These are phyloP conservation scores for Mustelus asterias DNA, from an alignment of 2,113 vertebrate species.

Conservation along the genomic window DNA sequence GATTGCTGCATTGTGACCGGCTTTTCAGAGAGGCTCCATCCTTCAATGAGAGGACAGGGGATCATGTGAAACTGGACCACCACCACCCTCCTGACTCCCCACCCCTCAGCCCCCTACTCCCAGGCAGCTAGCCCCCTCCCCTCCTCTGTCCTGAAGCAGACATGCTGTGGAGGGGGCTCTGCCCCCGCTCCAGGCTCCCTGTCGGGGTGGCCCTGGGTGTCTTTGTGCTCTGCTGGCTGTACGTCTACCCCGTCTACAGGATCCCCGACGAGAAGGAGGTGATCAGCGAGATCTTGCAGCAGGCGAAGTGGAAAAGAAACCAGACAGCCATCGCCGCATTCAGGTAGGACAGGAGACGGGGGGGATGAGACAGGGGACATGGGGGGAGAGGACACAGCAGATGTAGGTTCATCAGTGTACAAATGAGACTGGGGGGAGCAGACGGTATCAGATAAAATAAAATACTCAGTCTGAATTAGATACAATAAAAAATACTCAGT, in stretches of 20 bases:
- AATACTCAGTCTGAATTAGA: too few relatives aligned
- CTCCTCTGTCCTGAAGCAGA: background rate
- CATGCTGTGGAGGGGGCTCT: constrained; percentile 61
- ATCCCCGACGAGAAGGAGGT: constrained; percentile 80
- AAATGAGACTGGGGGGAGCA: too few relatives aligned
- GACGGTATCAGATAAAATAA: background rate
- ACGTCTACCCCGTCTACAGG: constrained; percentile 77
- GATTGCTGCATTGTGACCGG: background rate
- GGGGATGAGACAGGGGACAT: too few relatives aligned
- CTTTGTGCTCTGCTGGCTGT: constrained; percentile 86
- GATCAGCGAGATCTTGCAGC: constrained; percentile 77
- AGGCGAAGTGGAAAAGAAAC: constrained; percentile 78
- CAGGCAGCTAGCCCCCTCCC: background rate
- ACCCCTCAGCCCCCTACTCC: background rate
- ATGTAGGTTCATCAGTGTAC: background rate
- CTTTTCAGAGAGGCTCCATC: background rate
- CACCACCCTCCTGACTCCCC: background rate
- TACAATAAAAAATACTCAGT: too few relatives aligned
- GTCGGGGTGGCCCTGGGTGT: constrained; percentile 77
- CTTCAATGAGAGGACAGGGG: background rate
- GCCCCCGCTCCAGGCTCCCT: constrained; percentile 71
- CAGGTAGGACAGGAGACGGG: constrained; percentile 61
- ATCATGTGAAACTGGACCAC: background rate
- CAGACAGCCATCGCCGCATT: constrained; percentile 65
- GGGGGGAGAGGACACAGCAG: background rate